Evolutionary conservation across 2,113 vertebrate species (phyloP).

Genomic region (Heloderma charlesbogerti): DNA sequence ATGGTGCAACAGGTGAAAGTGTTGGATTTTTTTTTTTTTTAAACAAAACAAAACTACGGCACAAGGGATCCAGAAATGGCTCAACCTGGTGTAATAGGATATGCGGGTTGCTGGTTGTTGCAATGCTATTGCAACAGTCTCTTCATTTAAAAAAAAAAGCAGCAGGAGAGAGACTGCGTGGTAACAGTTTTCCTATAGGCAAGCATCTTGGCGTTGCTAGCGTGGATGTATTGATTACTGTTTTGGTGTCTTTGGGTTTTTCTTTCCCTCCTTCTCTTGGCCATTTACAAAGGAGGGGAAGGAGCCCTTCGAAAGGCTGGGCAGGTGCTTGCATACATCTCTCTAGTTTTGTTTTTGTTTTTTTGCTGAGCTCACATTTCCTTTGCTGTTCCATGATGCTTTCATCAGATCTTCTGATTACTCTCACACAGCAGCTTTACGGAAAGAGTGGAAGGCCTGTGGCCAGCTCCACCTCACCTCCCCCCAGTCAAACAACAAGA

Average conservation of each 20-base stretch:
- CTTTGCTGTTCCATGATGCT: slow-evolving; percentile 60
- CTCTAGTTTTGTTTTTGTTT: not conserved
- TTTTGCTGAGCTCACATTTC: slow-evolving; percentile 53
- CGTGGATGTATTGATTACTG: slow-evolving; percentile 35
- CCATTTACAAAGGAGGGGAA: not conserved
- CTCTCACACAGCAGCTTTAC: slow-evolving; percentile 48
- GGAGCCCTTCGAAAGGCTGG: not conserved
- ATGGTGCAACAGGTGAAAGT: slow-evolving; percentile 50
- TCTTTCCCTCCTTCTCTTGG: not conserved
- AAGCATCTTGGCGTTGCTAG: slow-evolving; percentile 13
- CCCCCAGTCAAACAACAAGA: not conserved
- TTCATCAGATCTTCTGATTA: slow-evolving; percentile 65
- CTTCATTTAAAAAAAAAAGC: slow-evolving; percentile 64
- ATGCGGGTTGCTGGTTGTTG: slow-evolving; percentile 79
- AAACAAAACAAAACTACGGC: slow-evolving; percentile 47
- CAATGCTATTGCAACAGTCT: slow-evolving; percentile 83
- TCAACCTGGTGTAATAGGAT: slow-evolving; percentile 82
- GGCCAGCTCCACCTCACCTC: not conserved
- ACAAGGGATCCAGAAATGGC: slow-evolving; percentile 77
- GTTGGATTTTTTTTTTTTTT: slow-evolving; percentile 39
- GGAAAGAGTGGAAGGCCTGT: slow-evolving; percentile 56
- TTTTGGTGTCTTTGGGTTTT: slow-evolving; percentile 17
- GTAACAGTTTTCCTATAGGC: slow-evolving; percentile 52
- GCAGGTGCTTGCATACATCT: slow-evolving; percentile 21
- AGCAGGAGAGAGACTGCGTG: slow-evolving; percentile 45